These are phyloP conservation scores for Distichodus sexfasciatus DNA, from an alignment of 2,797 vertebrate genomes.

Conservation along the genomic window DNA sequence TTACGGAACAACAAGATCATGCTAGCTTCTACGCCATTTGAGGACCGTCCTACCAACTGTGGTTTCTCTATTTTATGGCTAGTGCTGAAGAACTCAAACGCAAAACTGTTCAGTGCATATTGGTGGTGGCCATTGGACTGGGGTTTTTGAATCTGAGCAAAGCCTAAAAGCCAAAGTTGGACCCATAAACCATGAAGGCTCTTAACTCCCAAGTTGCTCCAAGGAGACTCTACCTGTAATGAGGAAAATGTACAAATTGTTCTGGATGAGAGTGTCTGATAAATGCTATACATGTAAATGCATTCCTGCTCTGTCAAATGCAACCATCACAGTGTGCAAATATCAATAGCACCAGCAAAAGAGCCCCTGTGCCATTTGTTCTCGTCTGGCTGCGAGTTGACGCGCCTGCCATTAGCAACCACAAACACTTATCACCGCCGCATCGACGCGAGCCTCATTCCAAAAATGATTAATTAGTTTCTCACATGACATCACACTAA, in stretches of 20 bases:
- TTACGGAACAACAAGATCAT: constrained; percentile 69
- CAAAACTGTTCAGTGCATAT: no score
- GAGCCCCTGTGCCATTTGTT: constrained; percentile 39
- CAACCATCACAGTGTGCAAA: constrained; percentile 30
- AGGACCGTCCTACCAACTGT: constrained; percentile 20
- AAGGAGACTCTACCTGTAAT: no score
- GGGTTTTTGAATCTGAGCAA: no score
- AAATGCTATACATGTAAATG: no score
- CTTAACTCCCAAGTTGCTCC: no score
- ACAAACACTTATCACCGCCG: constrained; percentile 61
- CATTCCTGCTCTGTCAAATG: neutral
- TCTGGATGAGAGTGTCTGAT: no score
- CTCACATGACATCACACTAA: constrained; percentile 54
- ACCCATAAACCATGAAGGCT: no score
- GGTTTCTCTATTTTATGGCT: no score
- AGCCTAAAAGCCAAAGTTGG: no score
- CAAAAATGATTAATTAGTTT: constrained; percentile 66
- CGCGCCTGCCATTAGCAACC: constrained; percentile 56
- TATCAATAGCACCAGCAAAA: constrained; percentile 61
- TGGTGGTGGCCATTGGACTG: no score
- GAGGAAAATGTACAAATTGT: no score
- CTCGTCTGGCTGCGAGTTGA: constrained; percentile 55
- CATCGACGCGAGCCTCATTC: constrained; percentile 67
- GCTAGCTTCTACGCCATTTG: constrained; percentile 56
- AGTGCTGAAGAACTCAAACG: no score